phyloP scores from a whole-genome alignment of 2,888 invertebrate genomes.

The Vanessa cardui region DNA sequence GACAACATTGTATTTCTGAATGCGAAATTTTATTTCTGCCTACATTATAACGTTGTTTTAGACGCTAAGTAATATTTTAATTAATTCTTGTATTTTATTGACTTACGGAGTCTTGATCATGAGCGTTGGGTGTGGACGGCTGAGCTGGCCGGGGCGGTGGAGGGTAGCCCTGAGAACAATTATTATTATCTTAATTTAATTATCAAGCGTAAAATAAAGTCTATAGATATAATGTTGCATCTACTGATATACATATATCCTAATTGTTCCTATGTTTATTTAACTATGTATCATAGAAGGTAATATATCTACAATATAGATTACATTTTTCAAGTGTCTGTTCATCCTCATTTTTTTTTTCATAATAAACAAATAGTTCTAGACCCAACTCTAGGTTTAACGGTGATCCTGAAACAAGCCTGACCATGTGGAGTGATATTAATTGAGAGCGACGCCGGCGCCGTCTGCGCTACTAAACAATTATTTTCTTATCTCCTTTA shows the following conservation, averaged over 20 bases:
- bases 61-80: neutral
- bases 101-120: constrained; percentile 90
- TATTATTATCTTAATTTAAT: no score
- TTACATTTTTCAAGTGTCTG: no score
- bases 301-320: no score
- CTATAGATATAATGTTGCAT: no score
- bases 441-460: constrained; percentile 57
- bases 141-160: constrained; percentile 88
- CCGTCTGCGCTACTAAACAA: constrained; percentile 45
- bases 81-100: neutral
- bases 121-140: constrained; percentile 90
- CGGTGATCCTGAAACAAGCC: constrained; percentile 40
- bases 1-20: constrained; percentile 10
- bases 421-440: constrained; percentile 52
- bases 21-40: neutral
- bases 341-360: neutral
- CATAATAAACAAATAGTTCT: neutral
- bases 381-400: constrained; percentile 14
- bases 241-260: no score
- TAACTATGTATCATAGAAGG: no score
- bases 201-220: no score
- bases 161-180: constrained; percentile 84
- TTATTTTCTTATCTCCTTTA: constrained; percentile 31
- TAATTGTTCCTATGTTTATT: no score
- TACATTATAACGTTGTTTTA: neutral